phyloP scores from a whole-genome alignment of 2,797 vertebrate species.

The Crypturellus tataupa region DNA sequence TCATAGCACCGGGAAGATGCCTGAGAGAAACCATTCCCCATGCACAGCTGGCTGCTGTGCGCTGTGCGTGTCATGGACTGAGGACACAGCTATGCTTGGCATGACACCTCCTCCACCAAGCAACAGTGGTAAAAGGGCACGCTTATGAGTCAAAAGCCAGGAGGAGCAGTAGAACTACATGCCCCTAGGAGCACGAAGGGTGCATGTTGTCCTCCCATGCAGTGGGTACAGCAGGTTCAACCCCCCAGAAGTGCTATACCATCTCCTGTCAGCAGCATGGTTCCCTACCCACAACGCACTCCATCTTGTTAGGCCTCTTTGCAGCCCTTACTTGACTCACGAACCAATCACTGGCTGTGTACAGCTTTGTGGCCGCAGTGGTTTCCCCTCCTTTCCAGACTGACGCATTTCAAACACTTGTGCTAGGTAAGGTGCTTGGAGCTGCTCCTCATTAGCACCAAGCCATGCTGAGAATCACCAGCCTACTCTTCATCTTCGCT shows the following conservation, averaged over 20 bases:
- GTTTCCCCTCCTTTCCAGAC: conserved; percentile 33
- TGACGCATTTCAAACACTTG: conserved; percentile 16
- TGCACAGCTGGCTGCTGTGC: not conserved
- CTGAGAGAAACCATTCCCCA: not conserved
- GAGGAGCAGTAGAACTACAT: not conserved
- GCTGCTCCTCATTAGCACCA: not conserved
- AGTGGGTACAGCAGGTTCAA: not conserved
- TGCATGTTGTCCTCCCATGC: not conserved
- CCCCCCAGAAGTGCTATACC: not conserved
- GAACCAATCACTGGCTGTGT: not conserved
- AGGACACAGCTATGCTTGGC: not conserved
- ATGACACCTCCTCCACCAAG: not conserved
- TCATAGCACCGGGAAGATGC: accelerated
- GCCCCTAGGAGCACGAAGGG: not conserved
- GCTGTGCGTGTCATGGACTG: not conserved
- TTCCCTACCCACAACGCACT: not conserved
- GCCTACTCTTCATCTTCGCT: not conserved
- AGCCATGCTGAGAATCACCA: not conserved
- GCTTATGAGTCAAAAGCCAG: not conserved
- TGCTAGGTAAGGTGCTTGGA: conserved; percentile 14
- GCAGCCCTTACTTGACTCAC: conserved; percentile 13
- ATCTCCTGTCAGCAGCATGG: not conserved
- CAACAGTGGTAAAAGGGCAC: too few species aligned
- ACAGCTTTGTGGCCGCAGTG: conserved; percentile 6
- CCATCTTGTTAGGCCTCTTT: not conserved